These are phyloP conservation scores for Xestia ashworthii DNA, from an alignment of 2,888 invertebrate species.

Conservation along the genomic window DNA sequence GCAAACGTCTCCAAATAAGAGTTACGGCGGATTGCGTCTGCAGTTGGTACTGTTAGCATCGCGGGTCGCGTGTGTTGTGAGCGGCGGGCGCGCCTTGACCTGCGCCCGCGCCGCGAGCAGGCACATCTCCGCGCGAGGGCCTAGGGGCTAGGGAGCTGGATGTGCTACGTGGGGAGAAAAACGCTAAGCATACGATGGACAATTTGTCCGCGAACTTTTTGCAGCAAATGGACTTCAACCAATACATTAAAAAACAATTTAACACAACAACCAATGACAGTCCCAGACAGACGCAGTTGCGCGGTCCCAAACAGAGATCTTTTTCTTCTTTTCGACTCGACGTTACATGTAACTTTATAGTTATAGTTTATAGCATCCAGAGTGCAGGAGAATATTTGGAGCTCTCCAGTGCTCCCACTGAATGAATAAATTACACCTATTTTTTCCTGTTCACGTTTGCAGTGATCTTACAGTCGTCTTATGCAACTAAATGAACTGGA, in stretches of 20 bases:
- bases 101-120: conserved; percentile 75
- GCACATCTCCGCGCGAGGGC: conserved; percentile 76
- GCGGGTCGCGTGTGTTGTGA: conserved; percentile 71
- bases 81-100: conserved; percentile 83
- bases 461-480: no score
- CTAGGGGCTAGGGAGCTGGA: conserved; percentile 67
- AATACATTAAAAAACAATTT: no score
- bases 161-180: conserved; percentile 17
- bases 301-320: background rate
- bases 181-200: no score
- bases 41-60: conserved; percentile 71
- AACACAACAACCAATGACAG: no score
- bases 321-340: background rate
- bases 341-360: background rate
- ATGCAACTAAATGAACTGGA: no score
- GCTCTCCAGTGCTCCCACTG: background rate
- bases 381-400: background rate
- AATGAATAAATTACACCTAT: background rate
- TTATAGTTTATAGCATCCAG: background rate
- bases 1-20: conserved; percentile 61
- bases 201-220: no score
- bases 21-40: conserved; percentile 72
- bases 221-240: no score
- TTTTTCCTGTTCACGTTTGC: background rate
- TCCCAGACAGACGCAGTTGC: no score